A percentile compares a stretch with the other conserved stretches of the same genome.
phyloP scores from a whole-genome alignment of 2,888 invertebrate species.

The Vesta saturnalis region DNA sequence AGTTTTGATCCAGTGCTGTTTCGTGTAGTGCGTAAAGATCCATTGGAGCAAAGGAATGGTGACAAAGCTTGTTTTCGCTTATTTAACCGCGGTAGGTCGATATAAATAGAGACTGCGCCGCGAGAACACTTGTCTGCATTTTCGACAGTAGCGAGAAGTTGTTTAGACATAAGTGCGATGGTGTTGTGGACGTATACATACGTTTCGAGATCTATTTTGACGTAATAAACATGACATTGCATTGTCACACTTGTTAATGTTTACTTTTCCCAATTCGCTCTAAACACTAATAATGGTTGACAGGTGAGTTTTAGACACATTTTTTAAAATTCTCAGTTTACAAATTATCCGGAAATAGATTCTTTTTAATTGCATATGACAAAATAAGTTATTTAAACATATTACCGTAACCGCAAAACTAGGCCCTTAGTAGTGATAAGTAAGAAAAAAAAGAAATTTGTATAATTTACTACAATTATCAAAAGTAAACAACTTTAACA shows the following conservation, averaged over 20 bases:
- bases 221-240: constrained; percentile 44
- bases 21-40: constrained; percentile 10
- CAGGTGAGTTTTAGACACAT: constrained; percentile 4
- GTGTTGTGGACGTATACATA: constrained; percentile 42
- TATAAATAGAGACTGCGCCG: constrained; percentile 53
- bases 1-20: constrained; percentile 36
- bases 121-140: constrained; percentile 46
- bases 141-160: constrained; percentile 51
- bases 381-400: too few species aligned
- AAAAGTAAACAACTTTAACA: too few species aligned
- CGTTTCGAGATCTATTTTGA: constrained; percentile 44
- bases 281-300: neutral
- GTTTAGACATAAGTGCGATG: constrained; percentile 42
- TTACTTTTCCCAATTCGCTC: neutral
- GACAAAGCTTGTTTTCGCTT: constrained; percentile 48
- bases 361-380: too few species aligned
- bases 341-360: too few species aligned
- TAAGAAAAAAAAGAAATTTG: too few species aligned
- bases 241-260: constrained; percentile 31
- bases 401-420: too few species aligned
- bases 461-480: too few species aligned
- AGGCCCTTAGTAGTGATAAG: too few species aligned
- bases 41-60: constrained; percentile 54
- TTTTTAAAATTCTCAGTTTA: too few species aligned
- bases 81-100: constrained; percentile 49